Base-by-base conservation (phyloP, 2,113 vertebrate genomes). In the Gallinago media region DNA sequence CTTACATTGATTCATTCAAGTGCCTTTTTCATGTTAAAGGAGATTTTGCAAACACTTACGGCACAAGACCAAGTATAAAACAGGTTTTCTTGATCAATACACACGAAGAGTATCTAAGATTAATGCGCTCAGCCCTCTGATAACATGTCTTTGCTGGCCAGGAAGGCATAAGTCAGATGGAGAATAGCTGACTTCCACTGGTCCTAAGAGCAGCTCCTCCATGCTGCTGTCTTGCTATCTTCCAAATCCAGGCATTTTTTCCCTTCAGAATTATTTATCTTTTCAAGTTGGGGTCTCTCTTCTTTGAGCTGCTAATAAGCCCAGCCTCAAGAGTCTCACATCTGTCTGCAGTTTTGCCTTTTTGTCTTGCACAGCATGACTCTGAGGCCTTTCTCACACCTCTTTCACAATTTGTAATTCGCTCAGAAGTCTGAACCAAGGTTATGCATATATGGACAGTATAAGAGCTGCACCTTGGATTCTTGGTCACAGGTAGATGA, bases 371-470 rank as follows among this genome's bases (percentile, higher is more conserved):
- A 47, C 16, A 23, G 12, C 47, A 56, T 83, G 15, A 73, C 11
- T n/a, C 32, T 5, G 9, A 13, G 38, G 42, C 34, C 22, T 63
- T 83, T 72, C 38, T 78, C 50, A 46, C 11, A 59, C 19, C 8
- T 20, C 31, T 29, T 59, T 65, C 62, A 38, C 47, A 72, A 9
- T 76, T 72, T 0, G 0, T 29, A 62, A 8, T 25, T 71, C 34
- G 21, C 23, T 58, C 71, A 82, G n/a, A 75, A 79, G 14, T 62
- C 50, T 72, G 61, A 91, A 23, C 7, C 18, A 46, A 49, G 21
- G n/a, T 31, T 67, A 54, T 66, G 31, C 17, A 27, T n/a, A 42
- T 22, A 42, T 26, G 26, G 34, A 46, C 36, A 1, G 0, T 16
- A 6, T 50, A 9, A 63, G 38, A 83, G 58, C 9, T 77, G 44